phyloP scores from a whole-genome alignment of 2,888 invertebrate genomes.

The Notodromas monacha region DNA sequence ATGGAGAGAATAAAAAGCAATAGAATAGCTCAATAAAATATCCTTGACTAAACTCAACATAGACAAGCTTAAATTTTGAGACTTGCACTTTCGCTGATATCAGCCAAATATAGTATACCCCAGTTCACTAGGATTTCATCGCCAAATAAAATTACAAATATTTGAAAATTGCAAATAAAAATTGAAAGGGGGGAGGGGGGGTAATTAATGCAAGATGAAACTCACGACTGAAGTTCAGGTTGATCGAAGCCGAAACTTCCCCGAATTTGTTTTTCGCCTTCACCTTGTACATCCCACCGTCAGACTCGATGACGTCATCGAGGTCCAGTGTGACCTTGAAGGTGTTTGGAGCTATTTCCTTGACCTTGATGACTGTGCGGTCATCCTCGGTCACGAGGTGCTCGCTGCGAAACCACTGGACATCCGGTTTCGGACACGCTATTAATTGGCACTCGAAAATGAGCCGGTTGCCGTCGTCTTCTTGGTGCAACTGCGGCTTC shows the following conservation, averaged over 20 bases:
- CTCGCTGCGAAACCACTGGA: constrained; percentile 21
- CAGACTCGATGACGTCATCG: constrained; percentile 77
- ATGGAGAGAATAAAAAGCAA: no score
- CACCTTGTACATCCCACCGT: constrained; percentile 83
- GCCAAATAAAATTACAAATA: no score
- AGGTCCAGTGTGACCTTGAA: constrained; percentile 67
- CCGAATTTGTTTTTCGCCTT: constrained; percentile 89
- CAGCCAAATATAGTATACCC: no score
- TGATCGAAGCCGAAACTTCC: constrained; percentile 82
- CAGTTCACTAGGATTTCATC: no score
- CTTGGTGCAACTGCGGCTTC: constrained; percentile 82
- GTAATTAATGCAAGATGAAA: no score
- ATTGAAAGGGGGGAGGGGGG: no score
- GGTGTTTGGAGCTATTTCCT: constrained; percentile 49
- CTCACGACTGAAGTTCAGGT: constrained; percentile 91
- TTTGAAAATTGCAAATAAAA: no score
- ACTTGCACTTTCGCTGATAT: no score
- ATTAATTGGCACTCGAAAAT: constrained; percentile 73
- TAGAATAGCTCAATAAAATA: no score
- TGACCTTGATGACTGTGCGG: constrained; percentile 57
- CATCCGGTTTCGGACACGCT: constrained; percentile 57
- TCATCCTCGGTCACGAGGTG: constrained; percentile 26
- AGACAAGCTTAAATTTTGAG: no score
- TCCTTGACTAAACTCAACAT: no score
- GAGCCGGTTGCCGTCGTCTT: constrained; percentile 75